A percentile compares a stretch with the other conserved stretches of the same genome.
phyloP scores from a whole-genome alignment of 2,888 invertebrate species.

The Allophyes oxyacanthae region DNA sequence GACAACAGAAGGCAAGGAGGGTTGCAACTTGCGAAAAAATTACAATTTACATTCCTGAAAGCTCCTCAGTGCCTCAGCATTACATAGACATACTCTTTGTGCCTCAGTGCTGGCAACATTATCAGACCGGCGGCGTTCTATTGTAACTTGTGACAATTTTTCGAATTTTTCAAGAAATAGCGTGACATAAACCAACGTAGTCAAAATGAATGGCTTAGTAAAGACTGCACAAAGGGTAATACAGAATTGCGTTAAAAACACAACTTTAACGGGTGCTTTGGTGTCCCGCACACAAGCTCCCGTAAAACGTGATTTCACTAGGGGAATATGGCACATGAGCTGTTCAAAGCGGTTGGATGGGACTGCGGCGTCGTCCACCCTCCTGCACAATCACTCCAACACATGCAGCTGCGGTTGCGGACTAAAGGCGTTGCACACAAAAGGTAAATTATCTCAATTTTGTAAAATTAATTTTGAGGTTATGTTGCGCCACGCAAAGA shows the following conservation, averaged over 20 bases:
- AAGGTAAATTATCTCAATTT: constrained; percentile 86
- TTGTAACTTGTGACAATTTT: constrained; percentile 58
- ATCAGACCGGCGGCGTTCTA: constrained; percentile 48
- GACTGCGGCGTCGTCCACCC: constrained; percentile 68
- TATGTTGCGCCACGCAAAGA: constrained; percentile 77
- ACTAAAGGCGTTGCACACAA: constrained; percentile 91
- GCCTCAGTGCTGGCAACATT: constrained; percentile 51
- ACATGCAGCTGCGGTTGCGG: constrained; percentile 92
- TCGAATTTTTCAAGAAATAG: constrained; percentile 52
- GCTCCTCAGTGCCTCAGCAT: too few species aligned
- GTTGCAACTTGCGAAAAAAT: too few species aligned
- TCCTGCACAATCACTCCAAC: constrained; percentile 89
- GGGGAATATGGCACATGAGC: constrained; percentile 93
- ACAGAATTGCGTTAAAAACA: constrained; percentile 78
- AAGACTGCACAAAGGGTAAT: constrained; percentile 89
- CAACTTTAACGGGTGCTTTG: constrained; percentile 74
- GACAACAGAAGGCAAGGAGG: too few species aligned
- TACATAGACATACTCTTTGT: too few species aligned
- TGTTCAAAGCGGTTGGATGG: constrained; percentile 80
- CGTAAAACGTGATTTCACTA: constrained; percentile 91
- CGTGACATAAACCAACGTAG: constrained; percentile 22
- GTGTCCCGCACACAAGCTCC: constrained; percentile 79
- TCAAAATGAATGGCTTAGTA: constrained; percentile 92
- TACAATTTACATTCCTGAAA: too few species aligned
- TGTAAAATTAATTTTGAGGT: constrained; percentile 69